A percentile compares a stretch with the other conserved stretches of the same genome.
These are phyloP conservation scores for Gymnoscopelus microlampas DNA, from an alignment of 2,797 vertebrate species.

Conservation along the genomic window DNA sequence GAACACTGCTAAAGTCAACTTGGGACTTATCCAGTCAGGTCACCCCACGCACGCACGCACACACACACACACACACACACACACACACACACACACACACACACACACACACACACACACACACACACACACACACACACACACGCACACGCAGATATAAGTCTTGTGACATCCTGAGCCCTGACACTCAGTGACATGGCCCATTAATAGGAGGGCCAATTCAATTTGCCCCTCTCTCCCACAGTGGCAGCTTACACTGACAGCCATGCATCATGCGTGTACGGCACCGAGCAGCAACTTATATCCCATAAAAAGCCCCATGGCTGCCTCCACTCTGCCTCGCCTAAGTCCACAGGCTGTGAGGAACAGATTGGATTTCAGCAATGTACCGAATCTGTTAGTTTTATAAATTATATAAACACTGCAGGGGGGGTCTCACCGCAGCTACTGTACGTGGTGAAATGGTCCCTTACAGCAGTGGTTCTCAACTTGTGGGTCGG, in stretches of 20 bases:
- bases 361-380: constrained; percentile 46
- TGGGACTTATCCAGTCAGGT: constrained; percentile 12
- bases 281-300: constrained; percentile 37
- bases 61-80: background rate
- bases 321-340: background rate
- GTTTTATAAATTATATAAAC: constrained; percentile 27
- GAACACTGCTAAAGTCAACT: constrained; percentile 9
- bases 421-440: constrained; percentile 4
- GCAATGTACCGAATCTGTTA: constrained; percentile 35
- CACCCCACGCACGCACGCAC: background rate
- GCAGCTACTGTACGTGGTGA: background rate
- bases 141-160: constrained; percentile 27
- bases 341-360: constrained; percentile 31
- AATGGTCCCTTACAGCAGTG: no score
- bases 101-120: constrained; percentile 22
- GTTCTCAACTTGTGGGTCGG: no score
- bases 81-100: constrained; percentile 16
- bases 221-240: constrained; percentile 55
- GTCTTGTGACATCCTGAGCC: constrained; percentile 51
- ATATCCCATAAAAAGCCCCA: constrained; percentile 43
- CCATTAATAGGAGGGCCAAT: constrained; percentile 58
- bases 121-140: constrained; percentile 27
- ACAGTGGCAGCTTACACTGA: constrained; percentile 54
- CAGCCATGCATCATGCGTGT: constrained; percentile 58
- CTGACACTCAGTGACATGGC: constrained; percentile 38